Evolutionary conservation across 2,888 invertebrate species (phyloP).

Genomic region (Neria commutata): DNA sequence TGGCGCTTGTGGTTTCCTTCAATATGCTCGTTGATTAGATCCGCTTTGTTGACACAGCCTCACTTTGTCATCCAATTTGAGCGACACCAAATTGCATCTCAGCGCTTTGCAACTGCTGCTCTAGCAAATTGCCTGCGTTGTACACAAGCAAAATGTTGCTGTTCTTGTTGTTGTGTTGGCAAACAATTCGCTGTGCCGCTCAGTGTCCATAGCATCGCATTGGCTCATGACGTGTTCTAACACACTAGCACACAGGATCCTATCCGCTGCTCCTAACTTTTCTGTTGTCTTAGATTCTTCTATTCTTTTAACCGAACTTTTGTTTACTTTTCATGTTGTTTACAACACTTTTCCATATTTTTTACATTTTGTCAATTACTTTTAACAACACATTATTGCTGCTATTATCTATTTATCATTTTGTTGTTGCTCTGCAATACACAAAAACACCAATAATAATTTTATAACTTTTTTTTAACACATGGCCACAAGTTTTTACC

Average conservation of each 20-base stretch:
- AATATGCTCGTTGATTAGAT: slow-evolving; percentile 15
- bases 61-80: slow-evolving; percentile 40
- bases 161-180: slow-evolving; percentile 20
- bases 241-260: neutral
- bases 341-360: neutral
- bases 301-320: too few species aligned
- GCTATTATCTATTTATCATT: too few species aligned
- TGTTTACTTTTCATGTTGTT: slow-evolving; percentile 3
- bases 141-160: slow-evolving; percentile 13
- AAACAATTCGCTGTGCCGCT: too few species aligned
- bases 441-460: too few species aligned
- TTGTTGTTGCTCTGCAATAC: too few species aligned
- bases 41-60: neutral
- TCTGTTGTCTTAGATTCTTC: too few species aligned
- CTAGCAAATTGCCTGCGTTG: slow-evolving; percentile 2
- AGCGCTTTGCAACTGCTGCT: slow-evolving; percentile 39
- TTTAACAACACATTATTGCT: too few species aligned
- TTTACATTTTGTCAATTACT: too few species aligned
- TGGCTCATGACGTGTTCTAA: too few species aligned
- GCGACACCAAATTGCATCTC: slow-evolving; percentile 43
- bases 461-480: too few species aligned
- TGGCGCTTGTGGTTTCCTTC: slow-evolving; percentile 26
- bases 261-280: neutral
- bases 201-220: too few species aligned
- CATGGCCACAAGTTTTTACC: too few species aligned